Evolutionary conservation across 2,113 vertebrate species (phyloP).

Genomic region (Progne subis): DNA sequence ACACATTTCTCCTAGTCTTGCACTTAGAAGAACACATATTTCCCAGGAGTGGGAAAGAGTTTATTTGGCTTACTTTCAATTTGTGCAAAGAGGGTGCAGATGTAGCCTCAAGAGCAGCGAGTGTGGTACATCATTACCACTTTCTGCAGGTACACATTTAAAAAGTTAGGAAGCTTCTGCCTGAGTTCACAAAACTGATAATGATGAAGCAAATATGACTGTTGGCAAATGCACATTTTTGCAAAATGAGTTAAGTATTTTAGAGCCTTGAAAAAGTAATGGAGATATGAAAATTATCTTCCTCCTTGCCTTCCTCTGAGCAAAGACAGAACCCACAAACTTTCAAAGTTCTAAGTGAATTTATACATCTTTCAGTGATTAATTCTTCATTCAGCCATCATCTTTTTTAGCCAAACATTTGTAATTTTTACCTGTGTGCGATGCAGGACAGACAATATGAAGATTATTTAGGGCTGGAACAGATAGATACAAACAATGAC

Average conservation of each 20-base stretch:
- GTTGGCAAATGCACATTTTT: neutral
- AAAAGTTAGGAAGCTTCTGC: neutral
- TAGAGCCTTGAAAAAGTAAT: neutral
- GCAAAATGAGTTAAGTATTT: neutral
- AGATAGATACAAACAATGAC: neutral
- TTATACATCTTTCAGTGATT: neutral
- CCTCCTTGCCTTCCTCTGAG: neutral
- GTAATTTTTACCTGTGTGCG: neutral
- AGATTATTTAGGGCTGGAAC: neutral
- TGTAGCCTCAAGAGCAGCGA: neutral
- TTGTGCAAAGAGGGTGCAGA: slow-evolving; percentile 1
- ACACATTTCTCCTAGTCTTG: slow-evolving; percentile 55
- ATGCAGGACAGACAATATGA: neutral
- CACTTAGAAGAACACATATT: slow-evolving; percentile 38
- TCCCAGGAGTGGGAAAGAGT: slow-evolving; percentile 10
- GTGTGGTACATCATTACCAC: neutral
- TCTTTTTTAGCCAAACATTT: neutral
- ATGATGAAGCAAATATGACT: neutral
- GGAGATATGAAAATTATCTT: neutral
- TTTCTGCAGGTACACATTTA: neutral
- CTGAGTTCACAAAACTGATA: slow-evolving; percentile 4
- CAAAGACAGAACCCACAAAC: neutral
- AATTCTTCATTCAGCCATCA: neutral
- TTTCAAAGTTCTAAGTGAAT: neutral
- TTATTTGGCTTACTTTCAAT: slow-evolving; percentile 50